phyloP scores from a whole-genome alignment of 1,140 invertebrate genomes.

The Saxidomus purpurata region DNA sequence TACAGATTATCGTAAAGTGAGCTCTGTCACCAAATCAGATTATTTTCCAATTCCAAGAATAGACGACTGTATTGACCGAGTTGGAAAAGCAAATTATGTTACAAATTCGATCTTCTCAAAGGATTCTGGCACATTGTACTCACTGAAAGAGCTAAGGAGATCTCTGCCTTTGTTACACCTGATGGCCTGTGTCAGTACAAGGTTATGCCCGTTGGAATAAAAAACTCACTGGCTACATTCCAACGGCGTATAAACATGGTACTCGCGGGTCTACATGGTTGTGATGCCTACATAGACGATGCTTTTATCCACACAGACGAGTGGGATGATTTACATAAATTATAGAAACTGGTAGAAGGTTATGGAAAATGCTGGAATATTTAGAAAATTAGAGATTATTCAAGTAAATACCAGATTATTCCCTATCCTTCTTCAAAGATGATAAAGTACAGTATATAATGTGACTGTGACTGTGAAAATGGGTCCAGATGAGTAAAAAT shows the following conservation, averaged over 20 bases:
- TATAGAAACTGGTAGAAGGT: too few species aligned
- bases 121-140: conserved; percentile 59
- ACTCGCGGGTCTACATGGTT: conserved; percentile 72
- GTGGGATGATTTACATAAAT: too few species aligned
- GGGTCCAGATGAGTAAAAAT: too few species aligned
- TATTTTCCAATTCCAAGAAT: conserved; percentile 48
- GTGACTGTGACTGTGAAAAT: too few species aligned
- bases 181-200: too few species aligned
- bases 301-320: too few species aligned
- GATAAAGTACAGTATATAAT: too few species aligned
- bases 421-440: too few species aligned
- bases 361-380: too few species aligned
- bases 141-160: conserved; percentile 51
- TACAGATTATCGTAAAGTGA: conserved; percentile 65
- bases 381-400: too few species aligned
- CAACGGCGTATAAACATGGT: conserved; percentile 87
- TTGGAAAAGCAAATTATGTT: conserved; percentile 55
- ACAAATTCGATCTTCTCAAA: conserved; percentile 69
- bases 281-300: conserved; percentile 87
- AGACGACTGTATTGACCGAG: conserved; percentile 66
- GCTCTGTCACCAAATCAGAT: conserved; percentile 56
- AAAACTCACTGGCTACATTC: conserved; percentile 86
- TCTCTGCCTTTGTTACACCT: too few species aligned
- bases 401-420: too few species aligned
- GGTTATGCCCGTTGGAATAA: conserved; percentile 86